Evolutionary conservation across 2,113 vertebrate genomes (phyloP).

Genomic region (Melanerpes formicivorus): DNA sequence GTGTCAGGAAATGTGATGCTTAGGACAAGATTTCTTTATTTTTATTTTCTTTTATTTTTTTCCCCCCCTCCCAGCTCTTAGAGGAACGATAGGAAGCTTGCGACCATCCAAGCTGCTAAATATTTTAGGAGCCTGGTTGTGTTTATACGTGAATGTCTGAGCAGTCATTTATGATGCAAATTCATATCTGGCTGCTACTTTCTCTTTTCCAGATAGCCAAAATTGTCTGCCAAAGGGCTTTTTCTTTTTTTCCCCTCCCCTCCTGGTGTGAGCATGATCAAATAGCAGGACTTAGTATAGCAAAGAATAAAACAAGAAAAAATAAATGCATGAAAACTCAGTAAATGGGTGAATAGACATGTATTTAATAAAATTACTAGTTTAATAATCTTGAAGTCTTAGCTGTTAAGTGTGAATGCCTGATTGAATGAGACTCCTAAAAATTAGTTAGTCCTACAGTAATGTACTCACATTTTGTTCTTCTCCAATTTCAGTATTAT

Average conservation of each 20-base stretch:
- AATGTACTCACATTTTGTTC: constrained; percentile 74
- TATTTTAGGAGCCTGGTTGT: constrained; percentile 76
- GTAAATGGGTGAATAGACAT: constrained; percentile 79
- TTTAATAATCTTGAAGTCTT: constrained; percentile 73
- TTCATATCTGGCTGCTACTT: constrained; percentile 75
- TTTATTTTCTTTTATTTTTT: too few species aligned
- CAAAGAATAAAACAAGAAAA: constrained; percentile 65
- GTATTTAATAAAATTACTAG: constrained; percentile 75
- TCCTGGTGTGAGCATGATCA: constrained; percentile 92
- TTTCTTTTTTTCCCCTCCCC: constrained; percentile 44
- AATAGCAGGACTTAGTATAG: constrained; percentile 89
- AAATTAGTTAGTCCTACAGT: constrained; percentile 40
- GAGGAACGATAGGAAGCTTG: constrained; percentile 74
- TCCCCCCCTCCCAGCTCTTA: constrained; percentile 40
- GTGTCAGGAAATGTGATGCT: constrained; percentile 63
- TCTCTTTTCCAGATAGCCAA: constrained; percentile 69
- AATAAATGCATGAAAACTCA: constrained; percentile 82
- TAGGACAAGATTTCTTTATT: constrained; percentile 49
- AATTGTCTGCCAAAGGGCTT: constrained; percentile 74
- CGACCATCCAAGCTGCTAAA: constrained; percentile 77
- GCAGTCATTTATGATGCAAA: constrained; percentile 74
- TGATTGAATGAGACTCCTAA: constrained; percentile 80
- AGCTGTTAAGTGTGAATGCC: constrained; percentile 78
- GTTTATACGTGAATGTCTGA: constrained; percentile 64
- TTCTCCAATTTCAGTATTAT: constrained; percentile 95